Base-by-base conservation (phyloP, 2,113 vertebrate species). In the Dolichallabes microphthalmus region DNA sequence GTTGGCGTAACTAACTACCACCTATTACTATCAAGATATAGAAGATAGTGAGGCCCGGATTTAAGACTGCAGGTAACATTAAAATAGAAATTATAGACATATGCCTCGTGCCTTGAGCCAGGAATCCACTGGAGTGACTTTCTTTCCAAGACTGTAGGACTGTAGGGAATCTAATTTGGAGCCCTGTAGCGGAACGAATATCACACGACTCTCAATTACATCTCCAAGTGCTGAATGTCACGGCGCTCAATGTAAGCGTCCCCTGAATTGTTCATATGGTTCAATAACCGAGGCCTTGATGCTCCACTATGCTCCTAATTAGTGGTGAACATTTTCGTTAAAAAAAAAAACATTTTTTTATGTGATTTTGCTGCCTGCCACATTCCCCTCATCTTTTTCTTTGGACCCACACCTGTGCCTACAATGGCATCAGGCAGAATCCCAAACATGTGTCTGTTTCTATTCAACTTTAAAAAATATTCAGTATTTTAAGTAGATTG, bases 111-210 rank as follows among this genome's bases (percentile, higher is more conserved):
- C 27, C 60, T 66, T 77, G 55, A 73, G n/a, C 84, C 64, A 71
- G 74, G 55, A 80, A 73, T 35, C 64, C 55, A 30, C 55, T 80
- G 69, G 55, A 74, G 66, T 69, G 55, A 80, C 52, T 80, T 79
- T 80, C 84, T 84, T 77, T 84, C 13, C 57, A 84, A 84, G 71
- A 64, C 73, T 85, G 35, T n/a, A 73, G 60, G 66, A 86, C 85
- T 81, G 57, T 66, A 60, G 66, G 68, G 68, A 86, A 86, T 86
- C 79, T 75, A 86, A 86, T 82, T 82, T 86, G 69, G 45, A 82
- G 79, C n/a, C 66, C 69, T 27, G 66, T 63, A 52, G 66, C 20
- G 58, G 58, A 81, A 80, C 79, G 30, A 71, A 86, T 82, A 74
- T 86, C 58, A 15, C 79, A 75, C 55, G 58, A 82, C 57, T 86